These are phyloP conservation scores for Cheilosia pagana DNA, from an alignment of 2,888 invertebrate genomes.

Conservation along the genomic window DNA sequence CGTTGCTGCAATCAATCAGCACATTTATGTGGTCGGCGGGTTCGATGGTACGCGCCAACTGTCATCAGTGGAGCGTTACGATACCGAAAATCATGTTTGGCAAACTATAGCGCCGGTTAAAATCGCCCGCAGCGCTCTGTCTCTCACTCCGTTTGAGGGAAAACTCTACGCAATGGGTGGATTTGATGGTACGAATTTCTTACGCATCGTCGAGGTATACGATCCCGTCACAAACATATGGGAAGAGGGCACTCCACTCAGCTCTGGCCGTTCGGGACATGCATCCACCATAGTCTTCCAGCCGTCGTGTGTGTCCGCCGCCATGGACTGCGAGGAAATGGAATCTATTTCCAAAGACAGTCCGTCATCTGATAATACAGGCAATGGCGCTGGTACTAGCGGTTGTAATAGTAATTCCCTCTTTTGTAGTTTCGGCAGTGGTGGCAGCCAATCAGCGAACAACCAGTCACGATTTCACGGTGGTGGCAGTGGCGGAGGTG, in stretches of 20 bases:
- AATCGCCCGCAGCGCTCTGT: constrained; percentile 93
- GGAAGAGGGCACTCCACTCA: constrained; percentile 90
- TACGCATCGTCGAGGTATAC: constrained; percentile 94
- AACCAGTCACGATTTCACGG: constrained; percentile 33
- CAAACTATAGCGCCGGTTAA: constrained; percentile 90
- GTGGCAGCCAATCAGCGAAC: constrained; percentile 32
- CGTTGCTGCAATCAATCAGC: constrained; percentile 92
- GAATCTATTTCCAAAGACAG: constrained; percentile 70
- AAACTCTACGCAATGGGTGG: constrained; percentile 96
- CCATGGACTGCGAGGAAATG: constrained; percentile 81
- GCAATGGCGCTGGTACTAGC: constrained; percentile 41
- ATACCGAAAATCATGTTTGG: constrained; percentile 93
- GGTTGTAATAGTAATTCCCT: constrained; percentile 39
- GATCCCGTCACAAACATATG: constrained; percentile 91
- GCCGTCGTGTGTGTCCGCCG: constrained; percentile 85
- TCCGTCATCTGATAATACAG: constrained; percentile 39
- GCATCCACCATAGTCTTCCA: constrained; percentile 95
- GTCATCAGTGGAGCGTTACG: constrained; percentile 93
- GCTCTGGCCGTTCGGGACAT: constrained; percentile 95
- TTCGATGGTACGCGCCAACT: constrained; percentile 94
- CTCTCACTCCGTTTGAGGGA: constrained; percentile 93
- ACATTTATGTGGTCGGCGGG: constrained; percentile 97
- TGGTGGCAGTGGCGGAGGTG: constrained; percentile 53
- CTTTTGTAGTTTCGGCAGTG: constrained; percentile 40
- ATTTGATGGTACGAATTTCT: constrained; percentile 93